A percentile compares a stretch with the other conserved stretches of the same genome.
Conservation (phyloP, 2,888 invertebrate genomes). For the Eristalinus aeneus region DNA sequence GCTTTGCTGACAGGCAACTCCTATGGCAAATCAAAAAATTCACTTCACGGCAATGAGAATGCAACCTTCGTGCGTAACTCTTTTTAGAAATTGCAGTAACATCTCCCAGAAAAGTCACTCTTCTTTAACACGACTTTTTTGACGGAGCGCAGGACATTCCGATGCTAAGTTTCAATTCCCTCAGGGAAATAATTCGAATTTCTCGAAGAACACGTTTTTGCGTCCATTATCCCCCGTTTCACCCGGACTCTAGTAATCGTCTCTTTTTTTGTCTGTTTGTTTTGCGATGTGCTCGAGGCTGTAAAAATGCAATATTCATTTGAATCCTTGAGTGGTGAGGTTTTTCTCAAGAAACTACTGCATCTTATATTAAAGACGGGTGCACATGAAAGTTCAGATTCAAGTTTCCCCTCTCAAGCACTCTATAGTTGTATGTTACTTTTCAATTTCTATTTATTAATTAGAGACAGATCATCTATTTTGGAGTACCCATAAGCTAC, state of each 20-base stretch:
- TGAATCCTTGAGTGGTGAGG: not conserved
- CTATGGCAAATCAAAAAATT: not conserved
- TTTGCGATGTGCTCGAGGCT: too few relatives aligned
- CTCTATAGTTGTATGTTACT: conserved; percentile 13
- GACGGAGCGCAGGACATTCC: not conserved
- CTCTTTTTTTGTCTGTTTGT: not conserved
- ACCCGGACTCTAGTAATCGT: not conserved
- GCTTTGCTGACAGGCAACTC: not conserved
- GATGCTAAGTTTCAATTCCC: not conserved
- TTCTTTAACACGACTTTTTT: not conserved
- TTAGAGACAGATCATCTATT: conserved; percentile 29
- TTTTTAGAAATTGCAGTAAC: not conserved
- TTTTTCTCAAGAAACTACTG: not conserved
- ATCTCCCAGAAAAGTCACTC: not conserved
- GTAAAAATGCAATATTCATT: not conserved
- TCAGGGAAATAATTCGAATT: conserved; percentile 32
- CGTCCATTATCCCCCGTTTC: not conserved
- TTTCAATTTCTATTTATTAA: conserved; percentile 40
- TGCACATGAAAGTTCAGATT: not conserved
- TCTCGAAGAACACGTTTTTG: conserved; percentile 33
- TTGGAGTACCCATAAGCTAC: conserved; percentile 36
- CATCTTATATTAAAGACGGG: not conserved
- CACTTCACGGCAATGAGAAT: not conserved
- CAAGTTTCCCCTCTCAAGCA: not conserved
- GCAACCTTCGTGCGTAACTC: not conserved